Conservation (phyloP, 1,140 invertebrate species). For the Halesus radiatus region DNA sequence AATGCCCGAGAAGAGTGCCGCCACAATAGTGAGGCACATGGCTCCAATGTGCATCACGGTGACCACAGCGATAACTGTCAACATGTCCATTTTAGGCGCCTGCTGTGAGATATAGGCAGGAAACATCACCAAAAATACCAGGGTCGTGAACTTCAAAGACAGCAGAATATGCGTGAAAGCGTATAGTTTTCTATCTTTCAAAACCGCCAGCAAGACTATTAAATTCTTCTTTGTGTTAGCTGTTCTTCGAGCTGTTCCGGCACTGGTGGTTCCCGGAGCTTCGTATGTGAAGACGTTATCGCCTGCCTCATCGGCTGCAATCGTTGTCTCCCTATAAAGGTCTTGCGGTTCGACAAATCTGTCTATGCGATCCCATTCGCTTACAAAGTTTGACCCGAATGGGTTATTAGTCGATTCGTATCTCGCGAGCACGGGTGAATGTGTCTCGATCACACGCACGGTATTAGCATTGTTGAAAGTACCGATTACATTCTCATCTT, state of each 20-base stretch:
- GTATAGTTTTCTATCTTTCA: slow-evolving; percentile 67
- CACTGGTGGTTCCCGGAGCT: not conserved
- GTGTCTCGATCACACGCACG: slow-evolving; percentile 63
- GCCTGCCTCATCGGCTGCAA: slow-evolving; percentile 59
- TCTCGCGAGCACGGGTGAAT: slow-evolving; percentile 61
- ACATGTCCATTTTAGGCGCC: slow-evolving; percentile 64
- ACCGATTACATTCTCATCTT: slow-evolving; percentile 64
- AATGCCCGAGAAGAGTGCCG: slow-evolving; percentile 62
- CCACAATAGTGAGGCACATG: slow-evolving; percentile 64
- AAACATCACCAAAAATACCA: slow-evolving; percentile 63
- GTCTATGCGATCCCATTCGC: slow-evolving; percentile 62
- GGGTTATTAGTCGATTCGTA: slow-evolving; percentile 43
- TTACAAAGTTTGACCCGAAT: slow-evolving; percentile 40
- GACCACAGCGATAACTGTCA: slow-evolving; percentile 60
- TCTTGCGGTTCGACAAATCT: slow-evolving; percentile 61
- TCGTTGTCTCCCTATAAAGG: slow-evolving; percentile 67
- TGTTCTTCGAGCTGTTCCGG: slow-evolving; percentile 63
- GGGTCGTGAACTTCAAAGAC: slow-evolving; percentile 63
- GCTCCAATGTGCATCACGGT: slow-evolving; percentile 61
- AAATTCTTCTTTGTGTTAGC: slow-evolving; percentile 66
- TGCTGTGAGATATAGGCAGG: slow-evolving; percentile 64
- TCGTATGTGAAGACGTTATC: slow-evolving; percentile 60
- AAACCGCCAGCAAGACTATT: slow-evolving; percentile 63
- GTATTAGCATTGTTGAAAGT: slow-evolving; percentile 65
- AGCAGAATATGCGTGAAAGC: slow-evolving; percentile 64